Evolutionary conservation across 2,797 vertebrate genomes (phyloP), one percentile per base, ranked within the genome.

Genomic region (Phrynocephalus forsythii): DNA sequence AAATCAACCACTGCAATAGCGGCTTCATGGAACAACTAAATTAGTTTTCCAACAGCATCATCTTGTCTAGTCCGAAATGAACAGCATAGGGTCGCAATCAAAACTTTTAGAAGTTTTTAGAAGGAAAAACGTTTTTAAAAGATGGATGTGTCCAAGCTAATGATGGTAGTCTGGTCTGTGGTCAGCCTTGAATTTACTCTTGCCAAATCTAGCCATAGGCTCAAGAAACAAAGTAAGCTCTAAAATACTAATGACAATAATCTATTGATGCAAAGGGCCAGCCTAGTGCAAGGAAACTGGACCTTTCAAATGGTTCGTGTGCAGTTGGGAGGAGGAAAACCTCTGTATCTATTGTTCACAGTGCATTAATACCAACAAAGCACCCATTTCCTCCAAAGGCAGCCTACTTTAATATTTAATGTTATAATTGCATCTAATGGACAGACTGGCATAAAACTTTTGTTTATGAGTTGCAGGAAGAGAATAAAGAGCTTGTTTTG

Each of bases 361-460:
- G 90, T 93, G 90, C 94, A 95, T 95, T 96, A 95, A 85, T 93
- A 93, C 44, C 89, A 84, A 77, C 92, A 94, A 69, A 92, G 93
- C 86, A 90, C 91, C 93, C 94, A 87, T 89, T 94, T 86, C 86
- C 91, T 94, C 88, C 83, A 94, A 92, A 93, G 92, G 75, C 92
- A 95, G 90, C 72, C 89, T 81, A 94, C 93, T 85, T 98, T 94
- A 98, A 98, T 98, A 97, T 98, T 98, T 97, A 95, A 98, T 98
- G 88, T 84, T 91, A 92, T 96, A 96, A 97, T 96, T 95, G 96
- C 96, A 92, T 96, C 94, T 97, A 98, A 96, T 97, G 96, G 96
- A 88, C 80, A 86, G 78, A 93, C 91, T 89, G 93, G 94, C 91
- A 93, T 87, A 94, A 94, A 90, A 86, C 90, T 90, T 92, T 92